Conservation (phyloP, 2,797 vertebrate species). For the Schizopygopsis malacanthus region DNA sequence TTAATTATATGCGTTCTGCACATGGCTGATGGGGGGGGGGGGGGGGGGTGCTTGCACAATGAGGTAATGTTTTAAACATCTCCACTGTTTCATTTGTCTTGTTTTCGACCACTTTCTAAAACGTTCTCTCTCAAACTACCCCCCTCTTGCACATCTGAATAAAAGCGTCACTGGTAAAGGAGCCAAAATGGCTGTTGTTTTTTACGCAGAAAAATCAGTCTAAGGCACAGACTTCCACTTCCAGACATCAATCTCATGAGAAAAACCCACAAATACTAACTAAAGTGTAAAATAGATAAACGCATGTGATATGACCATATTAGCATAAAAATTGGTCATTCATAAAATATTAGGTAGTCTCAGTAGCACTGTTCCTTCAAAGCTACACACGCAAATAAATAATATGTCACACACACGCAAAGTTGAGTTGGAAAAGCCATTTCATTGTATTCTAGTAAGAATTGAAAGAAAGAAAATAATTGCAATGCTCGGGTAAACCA, state of each 20-base stretch:
- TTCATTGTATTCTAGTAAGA: too few relatives aligned
- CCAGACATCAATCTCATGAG: slow-evolving; percentile 28
- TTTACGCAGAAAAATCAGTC: slow-evolving; percentile 45
- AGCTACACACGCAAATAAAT: too few relatives aligned
- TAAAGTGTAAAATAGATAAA: background rate
- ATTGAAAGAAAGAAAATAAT: too few relatives aligned
- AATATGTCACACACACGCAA: too few relatives aligned
- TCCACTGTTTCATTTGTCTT: slow-evolving; percentile 17
- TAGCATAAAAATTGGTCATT: background rate
- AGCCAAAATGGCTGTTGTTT: slow-evolving; percentile 47
- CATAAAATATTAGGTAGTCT: background rate
- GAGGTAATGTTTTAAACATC: slow-evolving; percentile 40
- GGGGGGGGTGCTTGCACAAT: background rate
- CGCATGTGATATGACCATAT: background rate
- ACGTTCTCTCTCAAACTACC: slow-evolving; percentile 40
- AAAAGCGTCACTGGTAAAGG: slow-evolving; percentile 48
- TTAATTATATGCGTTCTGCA: slow-evolving; percentile 66
- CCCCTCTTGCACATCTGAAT: slow-evolving; percentile 42
- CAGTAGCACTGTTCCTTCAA: too few relatives aligned
- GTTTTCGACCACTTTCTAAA: slow-evolving; percentile 21
- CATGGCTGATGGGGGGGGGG: slow-evolving; percentile 6
- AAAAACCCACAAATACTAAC: slow-evolving; percentile 10
- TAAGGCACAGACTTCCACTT: background rate
- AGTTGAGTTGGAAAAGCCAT: too few relatives aligned
- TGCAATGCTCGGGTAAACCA: too few relatives aligned